Conservation (phyloP, 2,113 vertebrate species). For the Choloepus hoffmanni region DNA sequence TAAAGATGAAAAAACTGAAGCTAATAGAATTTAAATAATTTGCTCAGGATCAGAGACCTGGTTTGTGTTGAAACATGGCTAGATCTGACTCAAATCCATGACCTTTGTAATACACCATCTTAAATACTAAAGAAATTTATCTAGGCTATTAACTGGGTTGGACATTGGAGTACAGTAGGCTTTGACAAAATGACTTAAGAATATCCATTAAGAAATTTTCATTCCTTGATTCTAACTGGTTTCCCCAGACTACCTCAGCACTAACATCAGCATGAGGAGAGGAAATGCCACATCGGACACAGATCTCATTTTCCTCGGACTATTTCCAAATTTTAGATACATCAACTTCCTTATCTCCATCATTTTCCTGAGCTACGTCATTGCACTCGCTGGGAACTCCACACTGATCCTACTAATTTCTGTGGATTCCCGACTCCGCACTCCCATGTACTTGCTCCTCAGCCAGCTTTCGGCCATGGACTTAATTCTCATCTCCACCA, state of each 20-base stretch:
- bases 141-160: no score
- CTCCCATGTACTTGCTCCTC: no score
- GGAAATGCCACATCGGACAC: not conserved
- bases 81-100: not conserved
- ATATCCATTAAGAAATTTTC: not conserved
- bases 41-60: no score
- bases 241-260: not conserved
- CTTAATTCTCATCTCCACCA: no score
- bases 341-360: no score
- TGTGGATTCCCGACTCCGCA: no score
- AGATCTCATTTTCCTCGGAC: not conserved
- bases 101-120: not conserved
- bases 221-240: not conserved
- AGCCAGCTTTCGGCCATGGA: no score
- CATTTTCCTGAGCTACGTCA: no score
- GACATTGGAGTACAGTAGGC: not conserved
- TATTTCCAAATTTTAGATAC: no score
- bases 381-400: no score
- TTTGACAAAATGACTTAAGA: not conserved
- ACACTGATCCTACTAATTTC: no score
- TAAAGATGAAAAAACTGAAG: not conserved
- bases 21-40: not conserved
- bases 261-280: not conserved
- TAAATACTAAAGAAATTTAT: not conserved
- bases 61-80: not conserved